phyloP scores from a whole-genome alignment of 2,888 invertebrate species.

The Diachrysia chrysitis region DNA sequence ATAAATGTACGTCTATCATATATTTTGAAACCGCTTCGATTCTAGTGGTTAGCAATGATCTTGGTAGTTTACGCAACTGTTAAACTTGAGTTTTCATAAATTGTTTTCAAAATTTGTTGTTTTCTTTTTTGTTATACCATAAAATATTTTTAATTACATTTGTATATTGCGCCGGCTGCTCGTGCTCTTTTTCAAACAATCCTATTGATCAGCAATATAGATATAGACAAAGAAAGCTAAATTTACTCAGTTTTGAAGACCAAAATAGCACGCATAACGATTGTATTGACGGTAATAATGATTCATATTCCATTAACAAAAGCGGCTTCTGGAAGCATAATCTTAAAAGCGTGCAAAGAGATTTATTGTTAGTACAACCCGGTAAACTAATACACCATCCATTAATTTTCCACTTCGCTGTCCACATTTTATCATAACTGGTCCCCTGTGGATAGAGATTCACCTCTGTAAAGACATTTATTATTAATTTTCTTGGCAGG shows the following conservation, averaged over 20 bases:
- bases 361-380: conserved; percentile 22
- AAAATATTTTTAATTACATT: too few species aligned
- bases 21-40: not conserved
- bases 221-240: too few species aligned
- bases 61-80: not conserved
- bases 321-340: not conserved
- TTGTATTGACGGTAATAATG: conserved; percentile 31
- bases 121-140: not conserved
- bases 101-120: not conserved
- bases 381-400: conserved; percentile 14
- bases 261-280: not conserved
- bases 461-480: conserved; percentile 28
- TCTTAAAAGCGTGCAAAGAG: not conserved
- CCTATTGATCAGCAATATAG: too few species aligned
- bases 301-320: conserved; percentile 40
- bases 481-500: conserved; percentile 31
- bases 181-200: too few species aligned
- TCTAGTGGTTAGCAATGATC: not conserved
- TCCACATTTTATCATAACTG: conserved; percentile 15
- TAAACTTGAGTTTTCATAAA: not conserved
- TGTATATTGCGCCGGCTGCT: too few species aligned
- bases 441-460: conserved; percentile 33
- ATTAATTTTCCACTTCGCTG: conserved; percentile 23
- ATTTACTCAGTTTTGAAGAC: too few species aligned
- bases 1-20: not conserved